Conservation (phyloP, 2,888 invertebrate genomes). For the Drosophila testacea region DNA sequence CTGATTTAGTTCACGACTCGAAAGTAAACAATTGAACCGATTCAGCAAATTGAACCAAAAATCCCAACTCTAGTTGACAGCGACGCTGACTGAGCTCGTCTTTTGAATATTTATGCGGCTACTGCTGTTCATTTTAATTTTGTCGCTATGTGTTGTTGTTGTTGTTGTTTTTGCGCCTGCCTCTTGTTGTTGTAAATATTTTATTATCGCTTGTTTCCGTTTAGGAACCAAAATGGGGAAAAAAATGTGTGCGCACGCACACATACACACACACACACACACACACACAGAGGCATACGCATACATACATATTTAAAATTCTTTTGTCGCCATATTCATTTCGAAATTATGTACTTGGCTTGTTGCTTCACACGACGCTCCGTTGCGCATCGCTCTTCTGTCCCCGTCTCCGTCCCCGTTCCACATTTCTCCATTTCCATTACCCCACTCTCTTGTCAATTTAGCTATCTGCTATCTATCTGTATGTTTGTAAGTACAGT, state of each 20-base stretch:
- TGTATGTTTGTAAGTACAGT: slow-evolving; percentile 3
- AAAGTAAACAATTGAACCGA: no score
- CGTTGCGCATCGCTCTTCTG: slow-evolving; percentile 49
- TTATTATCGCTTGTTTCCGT: slow-evolving; percentile 80
- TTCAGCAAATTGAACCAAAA: no score
- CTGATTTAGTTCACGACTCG: no score
- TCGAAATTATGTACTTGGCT: slow-evolving; percentile 76
- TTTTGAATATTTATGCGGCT: slow-evolving; percentile 58
- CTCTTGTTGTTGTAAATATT: slow-evolving; percentile 70
- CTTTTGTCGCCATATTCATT: slow-evolving; percentile 76
- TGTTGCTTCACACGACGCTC: slow-evolving; percentile 75
- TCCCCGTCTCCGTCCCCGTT: background rate
- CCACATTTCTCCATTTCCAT: background rate
- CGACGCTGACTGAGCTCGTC: slow-evolving; percentile 43
- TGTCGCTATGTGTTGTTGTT: slow-evolving; percentile 28
- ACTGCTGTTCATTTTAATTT: slow-evolving; percentile 58
- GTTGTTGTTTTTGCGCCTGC: slow-evolving; percentile 40
- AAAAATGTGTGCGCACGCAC: slow-evolving; percentile 52
- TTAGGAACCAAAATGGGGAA: slow-evolving; percentile 75
- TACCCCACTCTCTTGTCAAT: slow-evolving; percentile 52
- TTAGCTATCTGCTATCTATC: slow-evolving; percentile 63
- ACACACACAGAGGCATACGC: slow-evolving; percentile 21
- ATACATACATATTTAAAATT: slow-evolving; percentile 69
- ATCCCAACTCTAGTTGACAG: slow-evolving; percentile 13
- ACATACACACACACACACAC: slow-evolving; percentile 24